Evolutionary conservation across 2,797 vertebrate species (phyloP), one percentile per base, ranked within the genome.

Genomic region (Danio kyathit): DNA sequence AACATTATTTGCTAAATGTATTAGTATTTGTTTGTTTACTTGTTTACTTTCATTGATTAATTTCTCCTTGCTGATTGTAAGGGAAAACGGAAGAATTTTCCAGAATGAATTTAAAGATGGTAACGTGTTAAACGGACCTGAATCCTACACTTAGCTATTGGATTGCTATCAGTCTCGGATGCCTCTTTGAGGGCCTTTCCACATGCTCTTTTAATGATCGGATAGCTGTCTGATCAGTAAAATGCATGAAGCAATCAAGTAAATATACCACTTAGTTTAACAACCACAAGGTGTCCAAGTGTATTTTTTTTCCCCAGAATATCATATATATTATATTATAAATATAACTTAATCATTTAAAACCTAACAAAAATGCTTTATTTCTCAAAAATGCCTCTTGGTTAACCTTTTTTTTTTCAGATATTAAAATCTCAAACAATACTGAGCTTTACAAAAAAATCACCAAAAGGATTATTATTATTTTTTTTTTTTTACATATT

Each of bases 181-280:
- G 57, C 56, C 44, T 61, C 57, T 16, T 12, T 6, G 10, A 48
- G 2, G 14, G 16, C 10, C 48, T 74, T 74, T 46, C 3, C 10
- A 49, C 54, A 14, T 43, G 41, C n/a, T 59, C 71, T 60, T 56
- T 56, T 54, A 70, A 57, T 63, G 46, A 74, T n/a, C 14, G 3
- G 56, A 61, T 49, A 29, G 59, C 57, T 49, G 8, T 51, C 57
- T 51, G 59, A 49, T 49, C 73, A 75, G 73, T 75, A 63, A 63
- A 63, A 63, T 63, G 14, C 29, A 75, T 51, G 21, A 63, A 63
- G 46, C 17, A 49, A 61, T 21, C 71, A n/a, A 63, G 57, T 19
- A 38, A 61, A 17, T 43, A 51, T 40, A 48, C 19, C 21, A 16
- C 14, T 17, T 40, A 60, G 72, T 49, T 40, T 40, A 61, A 61